Conservation (phyloP, 2,113 vertebrate species). For the Rana temporaria region DNA sequence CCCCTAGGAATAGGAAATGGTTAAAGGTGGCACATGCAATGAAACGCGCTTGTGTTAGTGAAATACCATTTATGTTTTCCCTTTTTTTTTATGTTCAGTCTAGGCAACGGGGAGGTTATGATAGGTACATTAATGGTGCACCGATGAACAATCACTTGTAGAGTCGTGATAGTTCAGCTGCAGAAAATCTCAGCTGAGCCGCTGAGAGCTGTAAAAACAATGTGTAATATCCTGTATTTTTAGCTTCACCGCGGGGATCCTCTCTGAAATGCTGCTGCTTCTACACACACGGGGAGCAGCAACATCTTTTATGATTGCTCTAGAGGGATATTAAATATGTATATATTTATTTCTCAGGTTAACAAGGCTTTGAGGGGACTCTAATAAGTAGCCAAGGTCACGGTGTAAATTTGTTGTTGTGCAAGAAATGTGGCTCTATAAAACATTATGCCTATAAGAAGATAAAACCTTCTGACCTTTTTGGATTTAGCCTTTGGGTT, state of each 20-base stretch:
- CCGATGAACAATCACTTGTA: constrained; percentile 43
- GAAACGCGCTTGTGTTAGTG: neutral
- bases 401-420: neutral
- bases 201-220: constrained; percentile 54
- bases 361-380: constrained; percentile 12
- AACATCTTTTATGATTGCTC: constrained; percentile 16
- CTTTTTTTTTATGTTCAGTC: neutral
- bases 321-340: neutral
- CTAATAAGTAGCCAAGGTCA: neutral
- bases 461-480: too few species aligned
- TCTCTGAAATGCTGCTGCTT: constrained; percentile 41
- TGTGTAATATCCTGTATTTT: constrained; percentile 56
- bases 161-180: constrained; percentile 55
- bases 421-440: too few species aligned
- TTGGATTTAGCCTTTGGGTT: too few species aligned
- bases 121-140: constrained; percentile 37
- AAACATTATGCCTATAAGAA: too few species aligned
- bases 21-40: neutral
- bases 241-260: constrained; percentile 51
- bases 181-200: constrained; percentile 46
- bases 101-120: constrained; percentile 32
- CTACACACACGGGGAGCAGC: constrained; percentile 30
- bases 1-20: neutral
- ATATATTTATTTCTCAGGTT: neutral
- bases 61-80: neutral